Evolutionary conservation across 2,113 vertebrate species (phyloP), one percentile per base, ranked within the genome.

Genomic region (Pantherophis guttatus): DNA sequence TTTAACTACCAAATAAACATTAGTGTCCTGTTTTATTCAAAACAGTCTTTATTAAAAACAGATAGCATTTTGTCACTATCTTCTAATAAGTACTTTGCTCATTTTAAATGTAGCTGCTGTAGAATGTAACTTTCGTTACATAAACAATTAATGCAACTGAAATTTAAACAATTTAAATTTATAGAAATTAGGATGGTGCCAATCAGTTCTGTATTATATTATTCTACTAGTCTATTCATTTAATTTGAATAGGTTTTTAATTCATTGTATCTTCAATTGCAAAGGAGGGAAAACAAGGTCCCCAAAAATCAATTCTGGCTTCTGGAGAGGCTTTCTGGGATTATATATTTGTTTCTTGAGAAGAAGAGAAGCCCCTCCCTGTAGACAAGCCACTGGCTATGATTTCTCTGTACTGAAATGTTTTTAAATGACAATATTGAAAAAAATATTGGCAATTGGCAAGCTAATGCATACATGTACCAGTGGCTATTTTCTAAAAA

Each of bases 401-500:
- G 90, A 96, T 97, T 94, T 96, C 94, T 94, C 94, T 96, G 96
- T 97, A 97, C 90, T 1, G 94, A 93, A 96, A 96, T 95, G 96
- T 95, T 93, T 97, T 95, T 96, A 95, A 96, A 96, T 96, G 95
- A 94, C 97, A 96, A 97, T 97, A 97, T 96, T 97, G 96, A 97
- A 95, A 96, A 93, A 96, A 75, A 81, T 0, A 97, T 97, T 97
- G 94, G 94, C 97, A 97, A 96, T 96, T 97, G 96, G 96, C 92
- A 94, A 86, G 96, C 95, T 91, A 95, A 94, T 97, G 97, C 96
- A 94, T 96, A 81, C 19, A 95, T 97, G 96, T 54, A 54, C 13
- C 13, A 13, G 13, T 97, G 96, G 88, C 91, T 95, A 94, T 97
- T 97, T 97, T 97, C 95, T 91, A 97, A 96, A 96, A n/a, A 62